Evolutionary conservation across 2,113 vertebrate species (phyloP).

Genomic region (Girardinichthys multiradiatus): DNA sequence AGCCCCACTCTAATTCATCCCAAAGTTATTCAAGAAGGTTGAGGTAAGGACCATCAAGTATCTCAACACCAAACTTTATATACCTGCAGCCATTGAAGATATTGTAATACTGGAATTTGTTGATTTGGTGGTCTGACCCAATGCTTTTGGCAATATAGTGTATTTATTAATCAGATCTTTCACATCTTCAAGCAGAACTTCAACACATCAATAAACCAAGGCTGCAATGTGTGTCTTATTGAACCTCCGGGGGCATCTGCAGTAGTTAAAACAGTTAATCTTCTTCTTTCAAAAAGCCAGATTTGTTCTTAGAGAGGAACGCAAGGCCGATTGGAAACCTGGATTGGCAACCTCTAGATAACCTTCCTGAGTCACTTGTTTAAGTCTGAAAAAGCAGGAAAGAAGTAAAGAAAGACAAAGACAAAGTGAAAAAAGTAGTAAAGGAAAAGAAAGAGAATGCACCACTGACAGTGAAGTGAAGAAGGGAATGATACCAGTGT

Average conservation of each 20-base stretch:
- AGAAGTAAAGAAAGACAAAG: background rate
- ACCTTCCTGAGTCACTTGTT: constrained; percentile 34
- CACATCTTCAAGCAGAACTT: background rate
- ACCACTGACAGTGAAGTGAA: background rate
- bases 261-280: constrained; percentile 23
- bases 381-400: background rate
- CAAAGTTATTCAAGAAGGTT: no score
- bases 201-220: constrained; percentile 8
- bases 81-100: no score
- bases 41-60: no score
- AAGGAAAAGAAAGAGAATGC: background rate
- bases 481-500: constrained; percentile 1
- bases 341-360: background rate
- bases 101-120: no score
- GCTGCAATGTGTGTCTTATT: background rate
- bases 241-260: constrained; percentile 11
- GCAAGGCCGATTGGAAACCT: constrained; percentile 4
- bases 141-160: background rate
- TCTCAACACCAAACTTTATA: no score
- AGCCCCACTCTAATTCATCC: no score
- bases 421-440: background rate
- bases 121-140: no score
- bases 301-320: constrained; percentile 10
- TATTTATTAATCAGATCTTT: background rate
- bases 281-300: constrained; percentile 16